Evolutionary conservation across 2,888 invertebrate genomes (phyloP), one percentile per base, ranked within the genome.

Genomic region (Euclidia mi): DNA sequence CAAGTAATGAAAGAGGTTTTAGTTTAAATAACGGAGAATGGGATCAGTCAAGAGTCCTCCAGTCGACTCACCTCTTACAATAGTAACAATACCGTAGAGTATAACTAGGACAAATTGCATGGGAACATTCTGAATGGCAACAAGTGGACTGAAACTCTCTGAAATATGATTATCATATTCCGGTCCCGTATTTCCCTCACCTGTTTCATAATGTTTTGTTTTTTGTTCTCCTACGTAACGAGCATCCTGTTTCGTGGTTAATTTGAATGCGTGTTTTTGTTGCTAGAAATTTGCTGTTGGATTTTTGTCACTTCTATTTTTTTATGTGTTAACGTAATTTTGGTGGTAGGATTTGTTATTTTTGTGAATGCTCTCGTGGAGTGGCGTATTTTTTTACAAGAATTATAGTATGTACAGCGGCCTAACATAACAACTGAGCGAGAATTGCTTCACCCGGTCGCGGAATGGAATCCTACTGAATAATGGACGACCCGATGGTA

Each of bases 211-310:
- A 84, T 85, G 76, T 80, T 87, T 82, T 79, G 79, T 83, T 83
- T 87, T 88, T 87, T 84, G 72, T 85, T 76, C 79, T 78, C 73
- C 66, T 68, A 75, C 81, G 81, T 90, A 91, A 92, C 90, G 89
- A 91, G 90, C 89, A 83, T 90, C 91, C 90, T 85, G 89, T 87
- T 85, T 76, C 78, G 84, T 76, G 86, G 90, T 90, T 92, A 92
- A 91, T 92, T 91, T 89, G 86, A 85, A 89, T 88, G 83, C 86
- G 81, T 85, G 86, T 90, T 90, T 88, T 88, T 88, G 86, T 88
- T 83, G 71, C 82, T 80, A 79, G 78, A 78, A 83, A 81, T 84
- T 88, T 80, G 78, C 78, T 40, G 79, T 79, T 78, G 81, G 74
- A 80, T 84, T 86, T 87, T 86, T 83, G 83, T 79, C 78, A 73